Evolutionary conservation across 1,140 invertebrate genomes (phyloP).

Genomic region (Panulirus ornatus): DNA sequence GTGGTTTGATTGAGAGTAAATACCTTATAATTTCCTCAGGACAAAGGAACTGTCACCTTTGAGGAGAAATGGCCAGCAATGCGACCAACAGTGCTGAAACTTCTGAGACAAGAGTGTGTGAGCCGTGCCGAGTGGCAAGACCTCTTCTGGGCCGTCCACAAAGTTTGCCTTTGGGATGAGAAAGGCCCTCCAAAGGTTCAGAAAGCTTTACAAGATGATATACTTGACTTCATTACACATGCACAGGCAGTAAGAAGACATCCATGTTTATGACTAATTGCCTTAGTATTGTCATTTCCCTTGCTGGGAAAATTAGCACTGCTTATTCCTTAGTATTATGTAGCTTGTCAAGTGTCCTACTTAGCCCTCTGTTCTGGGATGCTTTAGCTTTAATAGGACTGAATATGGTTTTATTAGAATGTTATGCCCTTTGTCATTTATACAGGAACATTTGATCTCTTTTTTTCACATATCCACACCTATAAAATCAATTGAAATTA

Average conservation of each 20-base stretch:
- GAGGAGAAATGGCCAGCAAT: conserved; percentile 97
- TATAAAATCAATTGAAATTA: too few relatives aligned
- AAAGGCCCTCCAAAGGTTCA: conserved; percentile 93
- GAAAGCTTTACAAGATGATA: conserved; percentile 93
- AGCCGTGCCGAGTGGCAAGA: conserved; percentile 98
- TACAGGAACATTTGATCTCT: too few relatives aligned
- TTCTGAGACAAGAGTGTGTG: conserved; percentile 94
- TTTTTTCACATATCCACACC: too few relatives aligned
- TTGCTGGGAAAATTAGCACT: neutral
- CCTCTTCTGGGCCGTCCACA: conserved; percentile 96
- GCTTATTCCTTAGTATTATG: neutral
- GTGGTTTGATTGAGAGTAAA: too few relatives aligned
- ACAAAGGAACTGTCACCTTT: conserved; percentile 75
- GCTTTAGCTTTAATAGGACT: too few relatives aligned
- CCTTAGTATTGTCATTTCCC: neutral
- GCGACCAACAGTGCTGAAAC: conserved; percentile 93
- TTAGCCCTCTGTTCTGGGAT: too few relatives aligned
- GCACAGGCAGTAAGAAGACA: conserved; percentile 85
- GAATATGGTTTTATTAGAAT: too few relatives aligned
- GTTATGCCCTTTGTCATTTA: too few relatives aligned
- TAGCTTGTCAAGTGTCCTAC: too few relatives aligned
- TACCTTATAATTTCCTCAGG: conserved; percentile 31
- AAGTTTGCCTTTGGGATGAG: conserved; percentile 97
- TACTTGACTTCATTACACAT: conserved; percentile 95
- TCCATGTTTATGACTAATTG: too few relatives aligned